phyloP scores from a whole-genome alignment of 2,888 invertebrate species.

The Junonia oenone region DNA sequence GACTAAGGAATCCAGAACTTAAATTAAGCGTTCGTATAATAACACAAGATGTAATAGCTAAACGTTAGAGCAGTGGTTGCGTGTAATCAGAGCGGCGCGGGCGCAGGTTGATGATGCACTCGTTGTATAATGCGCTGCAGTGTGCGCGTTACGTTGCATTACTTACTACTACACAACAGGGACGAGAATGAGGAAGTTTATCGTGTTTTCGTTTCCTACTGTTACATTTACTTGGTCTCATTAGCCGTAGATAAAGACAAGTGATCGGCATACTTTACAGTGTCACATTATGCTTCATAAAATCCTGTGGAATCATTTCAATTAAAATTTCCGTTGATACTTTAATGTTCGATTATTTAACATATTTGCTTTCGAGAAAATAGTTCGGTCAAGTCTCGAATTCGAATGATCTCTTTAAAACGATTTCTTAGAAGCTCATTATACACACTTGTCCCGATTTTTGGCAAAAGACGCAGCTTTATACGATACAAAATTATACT shows the following conservation, averaged over 20 bases:
- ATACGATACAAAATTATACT: constrained; percentile 44
- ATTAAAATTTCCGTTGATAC: not conserved
- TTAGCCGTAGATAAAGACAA: constrained; percentile 35
- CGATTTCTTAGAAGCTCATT: constrained; percentile 21
- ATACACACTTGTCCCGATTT: constrained; percentile 45
- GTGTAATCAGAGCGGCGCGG: constrained; percentile 65
- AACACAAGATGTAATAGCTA: constrained; percentile 12
- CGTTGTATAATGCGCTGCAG: constrained; percentile 51
- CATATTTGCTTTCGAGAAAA: not conserved
- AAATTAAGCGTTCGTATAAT: constrained; percentile 4
- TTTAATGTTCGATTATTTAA: not conserved
- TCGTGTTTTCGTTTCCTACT: constrained; percentile 57
- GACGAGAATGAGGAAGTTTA: constrained; percentile 63
- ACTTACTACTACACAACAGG: constrained; percentile 50
- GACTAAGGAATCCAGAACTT: constrained; percentile 41
- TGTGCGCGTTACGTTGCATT: constrained; percentile 53
- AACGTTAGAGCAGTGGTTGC: constrained; percentile 27
- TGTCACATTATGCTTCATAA: constrained; percentile 18
- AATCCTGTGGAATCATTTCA: not conserved
- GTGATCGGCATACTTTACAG: constrained; percentile 20
- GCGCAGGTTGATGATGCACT: constrained; percentile 39
- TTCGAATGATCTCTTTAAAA: not conserved
- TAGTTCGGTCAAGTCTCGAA: not conserved
- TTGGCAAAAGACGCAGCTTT: constrained; percentile 31
- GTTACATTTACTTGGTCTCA: constrained; percentile 61